Evolutionary conservation across 2,113 vertebrate species (phyloP), one percentile per base, ranked within the genome.

Genomic region (Hippocampus guttulatus): DNA sequence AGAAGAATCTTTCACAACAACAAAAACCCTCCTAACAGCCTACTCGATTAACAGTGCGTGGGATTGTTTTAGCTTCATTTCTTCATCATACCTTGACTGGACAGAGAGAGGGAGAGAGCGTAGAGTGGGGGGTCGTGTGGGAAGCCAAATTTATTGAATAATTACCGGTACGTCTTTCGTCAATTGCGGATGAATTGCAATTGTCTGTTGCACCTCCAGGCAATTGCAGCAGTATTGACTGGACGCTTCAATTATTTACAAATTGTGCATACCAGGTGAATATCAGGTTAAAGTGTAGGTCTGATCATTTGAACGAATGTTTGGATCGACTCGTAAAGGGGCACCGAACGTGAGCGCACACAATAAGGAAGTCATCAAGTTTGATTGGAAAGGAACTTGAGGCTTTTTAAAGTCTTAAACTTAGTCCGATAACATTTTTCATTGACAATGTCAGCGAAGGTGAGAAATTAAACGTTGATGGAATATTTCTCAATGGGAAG

Each of bases 401-500:
- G 27, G 15, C 27, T 61, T 33, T 1, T 61, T 8, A 61, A 61
- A 61, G 58, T 61, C 58, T 18, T 8, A 16, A 58, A 58, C 25
- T 23, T 58, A 25, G 23, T 30, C n/a, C n/a, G 21, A 12, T 16
- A 15, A 25, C 23, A 58, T 27, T 27, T 55, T 23, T 23, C 52
- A 55, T 55, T 23, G 52, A n/a, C 3, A n/a, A 11, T 55, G 21
- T 55, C 21, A 8, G 8, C 6, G 1, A 65, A 77, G 54, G 58
- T 72, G 72, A 60, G 60, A 45, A 74, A 76, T 64, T 58, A 64
- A 40, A 49, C 14, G 27, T 41, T 51, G 58, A 68, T 69, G 55
- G 72, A 54, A 72, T 54, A 77, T 74, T 69, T 76, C 27, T 76
- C 68, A 76, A 76, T 73, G 76, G 77, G 71, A 67, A 71, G 71